These are phyloP conservation scores for Montipora capricornis DNA, from an alignment of 64 coral and sea anemone genomes.

Conservation along the genomic window DNA sequence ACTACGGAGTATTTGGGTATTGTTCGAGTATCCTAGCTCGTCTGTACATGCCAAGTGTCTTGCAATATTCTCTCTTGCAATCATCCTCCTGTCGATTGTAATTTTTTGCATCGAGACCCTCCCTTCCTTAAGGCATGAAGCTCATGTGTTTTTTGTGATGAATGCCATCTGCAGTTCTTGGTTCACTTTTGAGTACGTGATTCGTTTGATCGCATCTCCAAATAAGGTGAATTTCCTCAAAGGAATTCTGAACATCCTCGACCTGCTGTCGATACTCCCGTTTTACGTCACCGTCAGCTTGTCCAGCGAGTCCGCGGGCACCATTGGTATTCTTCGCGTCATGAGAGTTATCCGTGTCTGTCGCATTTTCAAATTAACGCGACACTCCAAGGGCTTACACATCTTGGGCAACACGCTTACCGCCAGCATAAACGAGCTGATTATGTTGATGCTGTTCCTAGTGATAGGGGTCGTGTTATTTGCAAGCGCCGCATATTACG, in stretches of 20 bases:
- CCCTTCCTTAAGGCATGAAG: constrained; percentile 61
- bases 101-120: constrained; percentile 93
- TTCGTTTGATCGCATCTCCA: constrained; percentile 74
- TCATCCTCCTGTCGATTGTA: constrained; percentile 88
- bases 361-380: constrained; percentile 87
- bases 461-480: constrained; percentile 92
- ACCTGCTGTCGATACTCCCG: constrained; percentile 84
- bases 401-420: constrained; percentile 85
- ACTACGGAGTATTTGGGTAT: constrained; percentile 73
- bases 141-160: constrained; percentile 54
- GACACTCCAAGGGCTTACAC: constrained; percentile 90
- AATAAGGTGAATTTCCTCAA: constrained; percentile 91
- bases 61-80: constrained; percentile 67
- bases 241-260: constrained; percentile 82
- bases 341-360: constrained; percentile 90
- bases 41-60: constrained; percentile 72
- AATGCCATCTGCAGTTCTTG: constrained; percentile 87
- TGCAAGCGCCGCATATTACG: constrained; percentile 91
- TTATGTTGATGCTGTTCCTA: constrained; percentile 91
- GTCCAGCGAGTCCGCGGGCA: constrained; percentile 37
- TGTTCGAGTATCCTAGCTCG: constrained; percentile 82
- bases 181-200: constrained; percentile 87
- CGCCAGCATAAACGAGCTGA: constrained; percentile 86
- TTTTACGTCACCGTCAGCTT: constrained; percentile 78
- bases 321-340: constrained; percentile 78